Evolutionary conservation across 2,797 vertebrate species (phyloP).

Genomic region (Lacerta agilis): DNA sequence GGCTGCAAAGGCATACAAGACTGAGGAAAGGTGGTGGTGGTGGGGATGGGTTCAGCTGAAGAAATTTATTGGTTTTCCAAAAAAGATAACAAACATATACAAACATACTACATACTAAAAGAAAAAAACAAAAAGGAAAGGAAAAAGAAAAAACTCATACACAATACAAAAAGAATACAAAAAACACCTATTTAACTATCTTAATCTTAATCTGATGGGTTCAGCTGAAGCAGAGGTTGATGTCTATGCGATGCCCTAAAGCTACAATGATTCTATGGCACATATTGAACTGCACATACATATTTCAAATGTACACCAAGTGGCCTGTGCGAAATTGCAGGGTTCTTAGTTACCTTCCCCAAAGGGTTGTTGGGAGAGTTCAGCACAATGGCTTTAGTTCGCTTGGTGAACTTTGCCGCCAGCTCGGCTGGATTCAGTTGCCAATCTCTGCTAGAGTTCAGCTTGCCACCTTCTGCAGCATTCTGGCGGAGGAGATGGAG

Average conservation of each 20-base stretch:
- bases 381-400: conserved; percentile 90
- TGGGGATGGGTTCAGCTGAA: too few relatives aligned
- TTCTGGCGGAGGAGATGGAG: conserved; percentile 69
- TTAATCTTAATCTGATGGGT: too few relatives aligned
- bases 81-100: too few relatives aligned
- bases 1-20: too few relatives aligned
- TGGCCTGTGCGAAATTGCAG: not conserved
- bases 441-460: conserved; percentile 87
- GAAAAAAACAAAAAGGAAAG: too few relatives aligned
- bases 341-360: conserved; percentile 86
- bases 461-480: conserved; percentile 57
- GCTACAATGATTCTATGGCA: not conserved
- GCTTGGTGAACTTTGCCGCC: conserved; percentile 86
- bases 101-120: too few relatives aligned
- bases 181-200: too few relatives aligned
- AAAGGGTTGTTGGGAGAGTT: conserved; percentile 97
- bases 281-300: not conserved
- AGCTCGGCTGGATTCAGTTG: conserved; percentile 86
- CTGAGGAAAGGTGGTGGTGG: too few relatives aligned
- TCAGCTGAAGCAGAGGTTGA: not conserved
- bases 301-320: not conserved
- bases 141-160: too few relatives aligned
- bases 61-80: too few relatives aligned
- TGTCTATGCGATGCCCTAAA: not conserved
- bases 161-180: too few relatives aligned